A percentile compares a stretch with the other conserved stretches of the same genome.
phyloP scores from a whole-genome alignment of 2,113 vertebrate genomes.

The Gavialis gangeticus region DNA sequence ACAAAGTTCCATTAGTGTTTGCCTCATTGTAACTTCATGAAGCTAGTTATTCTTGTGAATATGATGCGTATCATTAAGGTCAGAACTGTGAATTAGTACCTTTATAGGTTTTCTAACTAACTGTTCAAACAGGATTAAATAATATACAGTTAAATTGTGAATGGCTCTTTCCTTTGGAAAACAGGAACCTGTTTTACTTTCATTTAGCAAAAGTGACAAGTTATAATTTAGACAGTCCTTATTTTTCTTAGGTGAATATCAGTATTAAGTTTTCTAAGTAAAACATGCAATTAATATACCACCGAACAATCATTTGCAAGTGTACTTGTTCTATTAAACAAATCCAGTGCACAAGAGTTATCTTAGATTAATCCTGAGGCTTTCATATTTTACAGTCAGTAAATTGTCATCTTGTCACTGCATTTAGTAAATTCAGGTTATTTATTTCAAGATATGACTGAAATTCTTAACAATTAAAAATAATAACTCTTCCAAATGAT shows the following conservation, averaged over 20 bases:
- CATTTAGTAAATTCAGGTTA: slow-evolving; percentile 45
- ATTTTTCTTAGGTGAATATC: not conserved
- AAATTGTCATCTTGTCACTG: not conserved
- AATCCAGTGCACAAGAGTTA: slow-evolving; percentile 17
- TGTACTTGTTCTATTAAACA: slow-evolving; percentile 9
- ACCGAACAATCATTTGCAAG: not conserved
- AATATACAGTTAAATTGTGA: not conserved
- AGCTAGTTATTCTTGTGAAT: not conserved
- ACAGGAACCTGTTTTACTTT: not conserved
- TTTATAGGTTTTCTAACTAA: not conserved
- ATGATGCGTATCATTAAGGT: accelerated
- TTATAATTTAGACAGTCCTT: not conserved
- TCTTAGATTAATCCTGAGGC: slow-evolving; percentile 23
- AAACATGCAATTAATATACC: slow-evolving; percentile 5
- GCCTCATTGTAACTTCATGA: not conserved
- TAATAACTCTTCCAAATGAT: slow-evolving; percentile 16
- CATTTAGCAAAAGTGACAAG: not conserved
- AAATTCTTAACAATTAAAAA: not conserved
- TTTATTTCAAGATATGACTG: slow-evolving; percentile 45
- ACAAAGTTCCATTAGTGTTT: not conserved
- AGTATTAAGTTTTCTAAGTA: not conserved
- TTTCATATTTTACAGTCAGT: slow-evolving; percentile 28
- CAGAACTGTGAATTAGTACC: not conserved
- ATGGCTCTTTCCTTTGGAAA: not conserved
- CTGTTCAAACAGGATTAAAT: not conserved